Percentiles rank a stretch among this genome's conserved stretches.
phyloP scores from a whole-genome alignment of 2,113 vertebrate genomes.

The Aleadryas rufinucha region DNA sequence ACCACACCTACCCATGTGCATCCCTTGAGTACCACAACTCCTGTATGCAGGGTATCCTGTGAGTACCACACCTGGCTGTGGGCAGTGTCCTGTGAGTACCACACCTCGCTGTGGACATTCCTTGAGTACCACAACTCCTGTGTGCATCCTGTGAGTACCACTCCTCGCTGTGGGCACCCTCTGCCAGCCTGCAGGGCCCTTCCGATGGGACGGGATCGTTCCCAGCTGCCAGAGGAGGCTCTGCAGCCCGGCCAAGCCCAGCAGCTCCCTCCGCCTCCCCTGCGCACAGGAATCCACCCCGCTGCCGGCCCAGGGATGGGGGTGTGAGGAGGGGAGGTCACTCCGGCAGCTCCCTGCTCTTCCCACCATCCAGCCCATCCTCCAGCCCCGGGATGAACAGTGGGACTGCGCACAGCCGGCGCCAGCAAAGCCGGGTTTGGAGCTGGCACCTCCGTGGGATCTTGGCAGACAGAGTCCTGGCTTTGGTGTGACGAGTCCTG shows the following conservation, averaged over 20 bases:
- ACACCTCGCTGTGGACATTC: too few relatives aligned
- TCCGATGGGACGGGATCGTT: rapidly evolving
- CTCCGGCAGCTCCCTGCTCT: background rate
- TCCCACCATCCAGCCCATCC: background rate
- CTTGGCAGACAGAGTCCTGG: background rate
- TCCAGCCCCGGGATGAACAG: too few relatives aligned
- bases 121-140: background rate
- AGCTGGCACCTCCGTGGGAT: background rate
- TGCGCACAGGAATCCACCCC: background rate
- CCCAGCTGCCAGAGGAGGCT: background rate
- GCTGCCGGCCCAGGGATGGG: rapidly evolving
- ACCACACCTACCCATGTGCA: too few relatives aligned
- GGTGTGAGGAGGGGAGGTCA: background rate
- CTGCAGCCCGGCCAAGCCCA: background rate
- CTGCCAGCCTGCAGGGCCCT: too few relatives aligned
- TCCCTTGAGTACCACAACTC: too few relatives aligned
- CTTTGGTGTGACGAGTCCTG: background rate
- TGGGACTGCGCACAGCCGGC: background rate
- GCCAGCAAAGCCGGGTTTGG: background rate
- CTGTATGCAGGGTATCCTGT: too few relatives aligned
- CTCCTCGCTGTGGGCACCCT: background rate
- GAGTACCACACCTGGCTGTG: too few relatives aligned
- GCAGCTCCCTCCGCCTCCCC: background rate
- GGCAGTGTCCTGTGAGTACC: background rate
- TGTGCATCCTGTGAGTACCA: background rate